A percentile compares a stretch with the other conserved stretches of the same genome.
Evolutionary conservation across 2,113 vertebrate species (phyloP).

Genomic region (Mustela nigripes): DNA sequence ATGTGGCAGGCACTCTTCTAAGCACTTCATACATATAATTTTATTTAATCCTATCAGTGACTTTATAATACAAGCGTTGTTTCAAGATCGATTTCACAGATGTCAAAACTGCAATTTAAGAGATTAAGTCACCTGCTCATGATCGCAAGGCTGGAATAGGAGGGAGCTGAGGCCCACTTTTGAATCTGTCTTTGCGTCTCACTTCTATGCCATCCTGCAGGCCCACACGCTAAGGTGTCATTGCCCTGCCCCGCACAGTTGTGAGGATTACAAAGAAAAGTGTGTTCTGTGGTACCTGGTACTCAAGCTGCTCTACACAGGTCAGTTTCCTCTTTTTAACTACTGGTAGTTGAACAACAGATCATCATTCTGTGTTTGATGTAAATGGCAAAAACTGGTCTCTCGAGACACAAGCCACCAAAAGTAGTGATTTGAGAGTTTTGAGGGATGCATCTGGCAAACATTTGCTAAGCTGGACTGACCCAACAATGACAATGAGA

Average conservation of each 20-base stretch:
- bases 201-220: neutral
- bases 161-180: neutral
- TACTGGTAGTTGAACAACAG: neutral
- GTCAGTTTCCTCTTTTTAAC: neutral
- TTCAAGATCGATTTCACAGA: neutral
- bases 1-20: neutral
- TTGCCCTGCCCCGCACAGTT: neutral
- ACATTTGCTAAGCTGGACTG: neutral
- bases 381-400: neutral
- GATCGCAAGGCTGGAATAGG: neutral
- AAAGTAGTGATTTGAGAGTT: neutral
- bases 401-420: neutral
- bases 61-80: neutral
- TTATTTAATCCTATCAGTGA: neutral
- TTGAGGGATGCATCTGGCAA: neutral
- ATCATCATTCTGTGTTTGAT: neutral
- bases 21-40: neutral
- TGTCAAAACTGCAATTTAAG: slow-evolving; percentile 10
- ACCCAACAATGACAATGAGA: neutral
- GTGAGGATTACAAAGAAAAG: neutral
- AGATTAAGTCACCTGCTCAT: neutral
- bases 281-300: neutral
- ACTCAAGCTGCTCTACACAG: neutral
- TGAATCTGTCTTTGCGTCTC: neutral
- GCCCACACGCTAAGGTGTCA: neutral